These are phyloP conservation scores for Sceliomorpha sp. DNA, from an alignment of 2,888 invertebrate species.

Conservation along the genomic window DNA sequence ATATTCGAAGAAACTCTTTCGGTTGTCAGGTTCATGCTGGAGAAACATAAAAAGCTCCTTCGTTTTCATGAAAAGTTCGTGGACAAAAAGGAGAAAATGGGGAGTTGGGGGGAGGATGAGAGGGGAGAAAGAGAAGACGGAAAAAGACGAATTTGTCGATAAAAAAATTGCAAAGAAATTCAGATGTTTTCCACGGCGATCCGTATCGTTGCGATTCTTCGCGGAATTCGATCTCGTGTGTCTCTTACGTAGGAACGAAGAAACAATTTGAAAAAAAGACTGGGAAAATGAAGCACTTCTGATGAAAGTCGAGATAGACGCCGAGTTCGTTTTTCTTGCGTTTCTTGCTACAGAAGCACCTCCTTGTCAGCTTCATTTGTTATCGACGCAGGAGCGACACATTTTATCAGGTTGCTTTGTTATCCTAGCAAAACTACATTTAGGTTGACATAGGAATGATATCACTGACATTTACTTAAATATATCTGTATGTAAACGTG, in stretches of 20 bases:
- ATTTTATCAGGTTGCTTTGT: too few relatives aligned
- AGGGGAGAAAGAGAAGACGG: not conserved
- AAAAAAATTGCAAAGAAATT: slow-evolving; percentile 9
- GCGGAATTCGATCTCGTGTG: slow-evolving; percentile 13
- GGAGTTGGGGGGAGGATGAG: too few relatives aligned
- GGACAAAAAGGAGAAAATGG: slow-evolving; percentile 1
- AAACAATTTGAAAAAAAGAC: slow-evolving; percentile 13
- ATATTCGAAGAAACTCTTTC: slow-evolving; percentile 35
- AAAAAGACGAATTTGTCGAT: slow-evolving; percentile 5
- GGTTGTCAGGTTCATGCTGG: slow-evolving; percentile 24
- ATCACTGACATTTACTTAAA: too few relatives aligned
- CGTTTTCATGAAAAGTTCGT: slow-evolving; percentile 18
- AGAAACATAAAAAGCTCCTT: slow-evolving; percentile 23
- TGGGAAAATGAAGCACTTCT: slow-evolving; percentile 3
- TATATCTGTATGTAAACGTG: too few relatives aligned
- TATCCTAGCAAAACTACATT: slow-evolving; percentile 15
- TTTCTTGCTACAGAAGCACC: slow-evolving; percentile 1
- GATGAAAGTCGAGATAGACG: slow-evolving; percentile 18
- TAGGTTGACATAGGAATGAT: not conserved
- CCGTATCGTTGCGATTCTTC: slow-evolving; percentile 7
- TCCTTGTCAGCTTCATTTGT: slow-evolving; percentile 25
- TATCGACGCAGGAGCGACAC: slow-evolving; percentile 12
- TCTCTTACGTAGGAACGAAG: slow-evolving; percentile 1
- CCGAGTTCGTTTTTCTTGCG: not conserved
- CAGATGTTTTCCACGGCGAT: not conserved